Percentiles rank a stretch among this genome's conserved stretches.
Evolutionary conservation across 2,797 vertebrate genomes (phyloP).

Genomic region (Vipera latastei): DNA sequence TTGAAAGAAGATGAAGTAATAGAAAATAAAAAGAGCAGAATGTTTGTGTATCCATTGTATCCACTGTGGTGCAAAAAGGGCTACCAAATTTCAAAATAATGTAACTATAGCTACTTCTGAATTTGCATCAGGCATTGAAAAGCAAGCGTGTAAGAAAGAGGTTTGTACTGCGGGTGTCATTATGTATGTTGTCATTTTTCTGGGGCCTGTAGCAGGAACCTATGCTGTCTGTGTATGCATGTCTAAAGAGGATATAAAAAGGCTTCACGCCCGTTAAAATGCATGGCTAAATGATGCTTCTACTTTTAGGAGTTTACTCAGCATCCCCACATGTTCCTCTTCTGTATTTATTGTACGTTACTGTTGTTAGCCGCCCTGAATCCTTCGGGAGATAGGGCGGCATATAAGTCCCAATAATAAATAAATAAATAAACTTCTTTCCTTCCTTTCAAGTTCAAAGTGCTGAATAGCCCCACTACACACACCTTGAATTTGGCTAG

Average conservation of each 20-base stretch:
- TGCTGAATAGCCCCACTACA: background rate
- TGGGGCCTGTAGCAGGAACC: background rate
- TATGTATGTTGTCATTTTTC: background rate
- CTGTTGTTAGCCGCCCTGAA: too few relatives aligned
- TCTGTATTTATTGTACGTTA: too few relatives aligned
- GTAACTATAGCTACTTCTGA: background rate
- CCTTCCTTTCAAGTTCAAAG: background rate
- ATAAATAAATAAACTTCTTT: background rate
- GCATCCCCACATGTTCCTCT: background rate
- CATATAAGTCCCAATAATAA: too few relatives aligned
- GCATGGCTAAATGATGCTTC: background rate
- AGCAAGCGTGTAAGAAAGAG: background rate
- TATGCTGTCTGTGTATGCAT: background rate
- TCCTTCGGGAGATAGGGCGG: too few relatives aligned
- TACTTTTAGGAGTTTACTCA: background rate
- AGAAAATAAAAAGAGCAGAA: background rate
- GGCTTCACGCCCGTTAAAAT: background rate
- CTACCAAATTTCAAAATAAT: background rate
- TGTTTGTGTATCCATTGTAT: background rate
- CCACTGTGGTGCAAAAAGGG: background rate
- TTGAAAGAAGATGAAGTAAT: background rate
- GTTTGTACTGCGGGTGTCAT: background rate
- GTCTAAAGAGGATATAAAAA: background rate
- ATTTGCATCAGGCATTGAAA: background rate
- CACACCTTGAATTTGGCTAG: background rate